phyloP scores from a whole-genome alignment of 1,140 invertebrate species.

The Drosophila tsacasi region DNA sequence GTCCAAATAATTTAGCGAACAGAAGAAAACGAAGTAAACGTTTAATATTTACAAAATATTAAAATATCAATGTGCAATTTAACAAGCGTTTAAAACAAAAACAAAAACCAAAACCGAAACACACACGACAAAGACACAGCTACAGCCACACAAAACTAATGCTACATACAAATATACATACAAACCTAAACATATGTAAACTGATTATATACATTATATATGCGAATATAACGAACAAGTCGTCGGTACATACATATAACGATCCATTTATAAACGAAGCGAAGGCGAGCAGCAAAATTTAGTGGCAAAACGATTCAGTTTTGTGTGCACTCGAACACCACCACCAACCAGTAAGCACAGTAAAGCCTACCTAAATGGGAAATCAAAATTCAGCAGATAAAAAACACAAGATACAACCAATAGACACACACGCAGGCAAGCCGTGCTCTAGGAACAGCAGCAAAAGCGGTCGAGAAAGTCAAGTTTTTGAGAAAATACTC shows the following conservation, averaged over 20 bases:
- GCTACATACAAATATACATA: constrained; percentile 36
- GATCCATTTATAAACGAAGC: constrained; percentile 39
- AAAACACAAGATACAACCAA: constrained; percentile 19
- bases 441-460: constrained; percentile 27
- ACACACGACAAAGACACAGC: constrained; percentile 21
- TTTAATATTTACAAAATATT: constrained; percentile 84
- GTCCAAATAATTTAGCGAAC: constrained; percentile 70
- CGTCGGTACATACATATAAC: constrained; percentile 22
- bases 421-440: constrained; percentile 37
- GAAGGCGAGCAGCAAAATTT: constrained; percentile 43
- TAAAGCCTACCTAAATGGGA: constrained; percentile 49
- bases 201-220: constrained; percentile 52
- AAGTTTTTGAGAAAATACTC: constrained; percentile 80
- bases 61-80: constrained; percentile 82
- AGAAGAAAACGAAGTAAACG: constrained; percentile 54
- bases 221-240: constrained; percentile 42
- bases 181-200: constrained; percentile 33
- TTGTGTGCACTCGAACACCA: constrained; percentile 38
- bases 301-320: constrained; percentile 32
- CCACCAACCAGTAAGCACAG: constrained; percentile 18
- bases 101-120: constrained; percentile 19
- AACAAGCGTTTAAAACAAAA: constrained; percentile 75
- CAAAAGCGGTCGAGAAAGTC: constrained; percentile 56
- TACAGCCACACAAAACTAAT: constrained; percentile 39
- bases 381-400: constrained; percentile 74